A percentile compares a stretch with the other conserved stretches of the same genome.
Conservation (phyloP, 2,113 vertebrate genomes). For the Hemibagrus wyckioides region DNA sequence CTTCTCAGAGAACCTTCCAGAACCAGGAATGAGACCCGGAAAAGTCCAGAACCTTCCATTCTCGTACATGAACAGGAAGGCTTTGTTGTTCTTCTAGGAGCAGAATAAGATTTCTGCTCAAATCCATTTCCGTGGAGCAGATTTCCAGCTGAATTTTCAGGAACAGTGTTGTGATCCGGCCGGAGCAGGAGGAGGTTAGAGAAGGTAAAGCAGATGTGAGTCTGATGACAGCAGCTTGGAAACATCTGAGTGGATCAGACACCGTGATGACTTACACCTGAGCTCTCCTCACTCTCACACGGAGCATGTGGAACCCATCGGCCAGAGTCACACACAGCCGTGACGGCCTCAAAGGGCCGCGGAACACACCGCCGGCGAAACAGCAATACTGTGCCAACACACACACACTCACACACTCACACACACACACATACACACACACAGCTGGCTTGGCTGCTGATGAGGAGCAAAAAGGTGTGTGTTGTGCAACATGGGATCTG, state of each 20-base stretch:
- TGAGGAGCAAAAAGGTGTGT: slow-evolving; percentile 15
- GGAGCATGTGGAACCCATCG: slow-evolving; percentile 79
- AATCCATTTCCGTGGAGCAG: not conserved
- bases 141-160: not conserved
- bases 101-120: not conserved
- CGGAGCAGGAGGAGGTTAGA: slow-evolving; percentile 49
- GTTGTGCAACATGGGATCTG: slow-evolving; percentile 9
- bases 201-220: slow-evolving; percentile 50
- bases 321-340: slow-evolving; percentile 74
- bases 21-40: too few relatives aligned
- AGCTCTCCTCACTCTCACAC: slow-evolving; percentile 73
- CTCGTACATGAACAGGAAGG: not conserved
- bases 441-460: slow-evolving; percentile 14
- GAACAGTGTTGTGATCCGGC: not conserved
- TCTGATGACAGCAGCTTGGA: slow-evolving; percentile 34
- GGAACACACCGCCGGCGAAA: slow-evolving; percentile 72
- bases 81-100: not conserved
- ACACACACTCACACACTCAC: slow-evolving; percentile 54
- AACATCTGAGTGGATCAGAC: slow-evolving; percentile 63
- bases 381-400: slow-evolving; percentile 75
- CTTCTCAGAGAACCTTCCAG: too few relatives aligned
- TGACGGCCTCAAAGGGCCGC: slow-evolving; percentile 76
- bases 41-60: too few relatives aligned
- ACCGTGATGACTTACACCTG: slow-evolving; percentile 75
- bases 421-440: not conserved